Evolutionary conservation across 2,113 vertebrate genomes (phyloP).

Genomic region (Piaya cayana): DNA sequence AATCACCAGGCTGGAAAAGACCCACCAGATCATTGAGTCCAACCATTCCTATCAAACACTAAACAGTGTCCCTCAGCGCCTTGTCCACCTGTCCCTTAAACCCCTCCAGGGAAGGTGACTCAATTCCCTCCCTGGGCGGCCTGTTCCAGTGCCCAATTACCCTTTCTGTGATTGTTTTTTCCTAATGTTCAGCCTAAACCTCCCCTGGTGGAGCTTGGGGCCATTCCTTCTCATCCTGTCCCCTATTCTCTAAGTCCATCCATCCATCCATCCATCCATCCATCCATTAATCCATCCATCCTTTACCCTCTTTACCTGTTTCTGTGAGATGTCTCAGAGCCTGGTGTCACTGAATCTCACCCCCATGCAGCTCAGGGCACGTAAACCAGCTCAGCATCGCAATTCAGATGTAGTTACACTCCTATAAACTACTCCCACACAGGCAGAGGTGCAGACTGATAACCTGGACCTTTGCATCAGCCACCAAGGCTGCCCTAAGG

Average conservation of each 20-base stretch:
- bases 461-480: neutral
- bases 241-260: accelerated
- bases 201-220: no score
- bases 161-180: no score
- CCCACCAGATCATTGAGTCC: no score
- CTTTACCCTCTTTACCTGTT: neutral
- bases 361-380: neutral
- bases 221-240: no score
- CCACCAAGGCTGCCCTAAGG: neutral
- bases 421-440: accelerated
- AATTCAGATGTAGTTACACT: accelerated
- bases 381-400: neutral
- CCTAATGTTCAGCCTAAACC: no score
- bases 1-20: no score
- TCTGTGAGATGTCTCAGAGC: neutral
- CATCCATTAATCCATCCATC: neutral
- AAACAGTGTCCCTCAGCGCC: no score
- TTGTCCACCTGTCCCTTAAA: no score
- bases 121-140: no score
- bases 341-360: neutral
- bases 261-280: neutral
- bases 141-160: no score
- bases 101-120: no score
- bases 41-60: no score
- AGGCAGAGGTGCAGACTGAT: neutral